Evolutionary conservation across 2,797 vertebrate genomes (phyloP).

Genomic region (Gallirallus australis): DNA sequence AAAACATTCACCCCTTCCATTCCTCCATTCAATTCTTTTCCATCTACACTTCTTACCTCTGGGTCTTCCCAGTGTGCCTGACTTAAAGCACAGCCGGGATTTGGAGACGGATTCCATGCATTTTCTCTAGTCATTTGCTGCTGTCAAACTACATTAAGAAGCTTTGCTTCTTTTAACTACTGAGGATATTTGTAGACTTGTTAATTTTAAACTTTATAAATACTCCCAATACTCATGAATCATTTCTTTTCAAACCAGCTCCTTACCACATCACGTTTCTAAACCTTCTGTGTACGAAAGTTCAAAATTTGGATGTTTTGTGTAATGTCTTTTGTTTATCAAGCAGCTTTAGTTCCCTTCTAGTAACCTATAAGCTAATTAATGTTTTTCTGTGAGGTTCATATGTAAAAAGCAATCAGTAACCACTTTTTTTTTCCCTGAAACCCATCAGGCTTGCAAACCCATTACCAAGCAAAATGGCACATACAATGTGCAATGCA

Average conservation of each 20-base stretch:
- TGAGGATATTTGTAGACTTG: background rate
- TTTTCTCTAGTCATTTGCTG: background rate
- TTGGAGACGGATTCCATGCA: background rate
- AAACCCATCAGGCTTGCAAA: background rate
- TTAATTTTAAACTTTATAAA: background rate
- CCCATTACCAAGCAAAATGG: background rate
- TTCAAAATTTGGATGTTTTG: background rate
- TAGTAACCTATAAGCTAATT: background rate
- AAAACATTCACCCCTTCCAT: background rate
- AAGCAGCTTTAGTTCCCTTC: background rate
- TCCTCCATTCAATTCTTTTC: background rate
- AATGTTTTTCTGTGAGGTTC: background rate
- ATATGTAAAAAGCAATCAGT: background rate
- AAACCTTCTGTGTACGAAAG: background rate
- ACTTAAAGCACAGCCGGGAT: accelerated
- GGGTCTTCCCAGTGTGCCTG: background rate
- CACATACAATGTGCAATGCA: background rate
- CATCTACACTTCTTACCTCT: background rate
- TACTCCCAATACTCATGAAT: background rate
- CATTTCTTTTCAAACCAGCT: background rate
- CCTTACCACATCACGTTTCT: accelerated
- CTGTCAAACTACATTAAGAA: background rate
- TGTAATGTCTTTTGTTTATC: background rate
- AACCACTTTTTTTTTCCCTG: background rate
- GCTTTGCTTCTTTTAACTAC: background rate